Percentiles rank a stretch among this genome's conserved stretches.
phyloP scores from a whole-genome alignment of 2,888 invertebrate species.

The Aradus depressus region DNA sequence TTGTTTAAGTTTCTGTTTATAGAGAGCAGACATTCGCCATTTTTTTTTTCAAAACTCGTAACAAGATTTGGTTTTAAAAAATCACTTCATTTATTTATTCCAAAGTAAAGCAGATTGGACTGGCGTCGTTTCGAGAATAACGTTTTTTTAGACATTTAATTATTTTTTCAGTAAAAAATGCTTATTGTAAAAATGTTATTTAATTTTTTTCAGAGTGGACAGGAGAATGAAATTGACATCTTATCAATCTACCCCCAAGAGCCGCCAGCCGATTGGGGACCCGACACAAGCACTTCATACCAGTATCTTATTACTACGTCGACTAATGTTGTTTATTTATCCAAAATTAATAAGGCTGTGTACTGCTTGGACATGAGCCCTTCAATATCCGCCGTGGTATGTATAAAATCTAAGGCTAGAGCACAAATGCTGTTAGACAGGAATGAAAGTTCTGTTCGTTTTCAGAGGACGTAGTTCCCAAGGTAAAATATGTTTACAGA shows the following conservation, averaged over 20 bases:
- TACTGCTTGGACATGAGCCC: slow-evolving; percentile 69
- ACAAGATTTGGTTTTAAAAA: too few relatives aligned
- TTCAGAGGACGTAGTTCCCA: too few relatives aligned
- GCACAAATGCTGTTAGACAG: too few relatives aligned
- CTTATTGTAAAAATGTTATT: slow-evolving; percentile 2
- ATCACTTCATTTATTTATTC: too few relatives aligned
- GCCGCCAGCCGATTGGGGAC: slow-evolving; percentile 40
- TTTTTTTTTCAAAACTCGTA: too few relatives aligned
- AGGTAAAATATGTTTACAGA: too few relatives aligned
- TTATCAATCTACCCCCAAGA: slow-evolving; percentile 50
- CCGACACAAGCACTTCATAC: slow-evolving; percentile 39
- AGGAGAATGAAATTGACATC: slow-evolving; percentile 48
- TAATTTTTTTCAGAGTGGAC: slow-evolving; percentile 37
- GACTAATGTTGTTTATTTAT: slow-evolving; percentile 54
- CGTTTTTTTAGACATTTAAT: too few relatives aligned
- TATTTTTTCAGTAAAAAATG: slow-evolving; percentile 4
- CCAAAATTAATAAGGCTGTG: slow-evolving; percentile 57
- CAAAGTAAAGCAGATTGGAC: too few relatives aligned
- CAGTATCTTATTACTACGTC: slow-evolving; percentile 45
- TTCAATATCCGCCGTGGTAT: slow-evolving; percentile 57
- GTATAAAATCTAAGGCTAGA: slow-evolving; percentile 34
- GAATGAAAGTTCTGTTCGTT: too few relatives aligned
- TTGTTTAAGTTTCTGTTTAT: too few relatives aligned
- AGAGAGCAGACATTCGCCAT: too few relatives aligned
- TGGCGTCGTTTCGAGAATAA: too few relatives aligned